Evolutionary conservation across 2,113 vertebrate genomes (phyloP), one percentile per base, ranked within the genome.

Genomic region (Neolamprologus sp.): DNA sequence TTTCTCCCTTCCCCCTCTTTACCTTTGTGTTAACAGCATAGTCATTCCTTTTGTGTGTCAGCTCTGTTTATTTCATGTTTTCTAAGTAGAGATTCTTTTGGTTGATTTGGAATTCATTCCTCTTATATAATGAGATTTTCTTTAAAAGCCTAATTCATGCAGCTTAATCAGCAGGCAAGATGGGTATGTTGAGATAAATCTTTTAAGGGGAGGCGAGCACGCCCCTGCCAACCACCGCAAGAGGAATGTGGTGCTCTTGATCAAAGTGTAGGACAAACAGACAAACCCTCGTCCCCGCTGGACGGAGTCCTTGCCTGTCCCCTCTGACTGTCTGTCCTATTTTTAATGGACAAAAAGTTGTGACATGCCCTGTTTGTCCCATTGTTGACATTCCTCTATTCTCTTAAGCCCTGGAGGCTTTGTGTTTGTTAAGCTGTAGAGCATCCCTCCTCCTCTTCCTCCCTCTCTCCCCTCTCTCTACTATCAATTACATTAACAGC

Each of bases 401-500:
- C 83, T 81, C 54, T 45, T 12, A 19, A 81, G 81, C 84, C 87
- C 80, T 7, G 31, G 42, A 86, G 87, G 89, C 35, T 87, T 88
- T 37, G 23, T 84, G 58, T 91, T 84, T 92, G 82, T 84, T 87
- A 87, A 85, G 60, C 83, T 86, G 73, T 83, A 87, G 47, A 88
- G 54, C 68, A 85, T 86, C 55, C 82, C 82, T 23, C 54, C 81
- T 45, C 10, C 40, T 86, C 78, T 6, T 16, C 11, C 58, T 78
- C 68, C 23, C 28, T 84, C 57, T 17, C 9, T 58, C 55, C 57
- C 23, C 12, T 84, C 75, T 35, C 53, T 58, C 63, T 6, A 49
- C 93, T 73, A 93, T 94, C 90, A 92, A 82, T 94, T 94, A 91
- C 88, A 83, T 87, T 92, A 94, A 92, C 89, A 90, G 58, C 87